A percentile compares a stretch with the other conserved stretches of the same genome.
phyloP scores from a whole-genome alignment of 2,888 invertebrate genomes.

The Cheilosia vernalis region DNA sequence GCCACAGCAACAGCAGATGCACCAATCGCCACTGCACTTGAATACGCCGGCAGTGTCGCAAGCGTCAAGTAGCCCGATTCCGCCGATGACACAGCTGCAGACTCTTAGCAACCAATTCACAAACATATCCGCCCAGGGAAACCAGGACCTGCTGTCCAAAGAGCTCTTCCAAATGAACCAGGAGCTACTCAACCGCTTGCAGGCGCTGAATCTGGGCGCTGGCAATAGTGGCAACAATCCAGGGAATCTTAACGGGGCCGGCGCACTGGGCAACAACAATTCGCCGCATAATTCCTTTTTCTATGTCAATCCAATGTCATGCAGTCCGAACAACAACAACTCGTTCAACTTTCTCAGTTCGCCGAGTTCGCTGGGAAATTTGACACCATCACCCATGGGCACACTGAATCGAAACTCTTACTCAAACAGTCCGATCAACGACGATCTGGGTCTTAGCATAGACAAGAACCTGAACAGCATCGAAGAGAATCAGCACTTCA shows the following conservation, averaged over 20 bases:
- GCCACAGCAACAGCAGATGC: constrained; percentile 65
- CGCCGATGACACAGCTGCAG: constrained; percentile 82
- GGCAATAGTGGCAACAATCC: constrained; percentile 44
- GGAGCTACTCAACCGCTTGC: constrained; percentile 82
- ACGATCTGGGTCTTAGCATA: constrained; percentile 81
- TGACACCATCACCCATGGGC: constrained; percentile 82
- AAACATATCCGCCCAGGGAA: constrained; percentile 77
- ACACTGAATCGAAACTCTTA: constrained; percentile 82
- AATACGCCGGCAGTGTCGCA: constrained; percentile 78
- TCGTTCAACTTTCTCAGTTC: constrained; percentile 81
- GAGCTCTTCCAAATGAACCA: constrained; percentile 83
- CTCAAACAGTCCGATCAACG: constrained; percentile 80
- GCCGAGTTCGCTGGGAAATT: constrained; percentile 78
- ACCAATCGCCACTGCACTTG: constrained; percentile 78
- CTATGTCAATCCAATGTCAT: constrained; percentile 83
- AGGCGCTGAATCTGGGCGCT: constrained; percentile 81
- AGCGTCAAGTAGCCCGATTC: constrained; percentile 80
- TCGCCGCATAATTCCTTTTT: constrained; percentile 83
- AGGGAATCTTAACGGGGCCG: constrained; percentile 72
- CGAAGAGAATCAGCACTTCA: constrained; percentile 86
- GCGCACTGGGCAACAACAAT: constrained; percentile 73
- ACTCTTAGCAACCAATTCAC: constrained; percentile 81
- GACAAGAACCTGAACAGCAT: constrained; percentile 83
- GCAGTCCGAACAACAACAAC: constrained; percentile 79
- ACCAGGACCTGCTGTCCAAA: constrained; percentile 82